Evolutionary conservation across 2,797 vertebrate species (phyloP), one percentile per base, ranked within the genome.

Genomic region (Lerista edwardsae): DNA sequence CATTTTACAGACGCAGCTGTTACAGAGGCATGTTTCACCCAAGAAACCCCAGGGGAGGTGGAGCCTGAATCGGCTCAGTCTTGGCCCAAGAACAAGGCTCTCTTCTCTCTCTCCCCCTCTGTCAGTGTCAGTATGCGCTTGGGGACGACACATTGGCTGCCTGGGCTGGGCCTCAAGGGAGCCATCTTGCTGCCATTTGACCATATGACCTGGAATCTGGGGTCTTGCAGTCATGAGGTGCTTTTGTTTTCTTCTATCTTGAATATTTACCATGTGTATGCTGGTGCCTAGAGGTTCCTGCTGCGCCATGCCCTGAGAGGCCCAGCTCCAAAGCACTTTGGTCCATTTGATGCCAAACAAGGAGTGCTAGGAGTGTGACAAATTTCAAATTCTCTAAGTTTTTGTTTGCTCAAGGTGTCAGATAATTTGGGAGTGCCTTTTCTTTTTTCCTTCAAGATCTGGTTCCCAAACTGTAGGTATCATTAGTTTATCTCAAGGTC

Each of bases 21-120:
- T 96, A 96, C 96, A 96, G 96, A 96, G 94, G 92, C 91, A 93
- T 90, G 91, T 96, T 96, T 96, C 94, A 95, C 95, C 95, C 14
- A 93, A 95, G 94, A 95, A 96, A 95, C 95, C 96, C 94, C 96
- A 93, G 93, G 36, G 95, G 96, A 95, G 90, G 21, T 25, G 88
- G 87, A 88, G 93, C 93, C 94, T 96, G 94, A 94, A 95, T 95
- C 36, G 89, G 93, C 94, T 93, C 94, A 95, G 96, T 96, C 96
- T 96, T 95, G 95, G 94, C 93, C 89, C 91, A 91, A 96, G 95
- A 96, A 96, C 96, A 95, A 96, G 95, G 95, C 96, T 96, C 96
- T 96, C 95, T 96, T 96, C 95, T 96, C 94, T 95, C 91, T 92
- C 92, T 90, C 69, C 86, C 92, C 93, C 85, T 85, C 92, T 94